Percentiles rank a stretch among this genome's conserved stretches.
These are phyloP conservation scores for Nasonia oneida DNA, from an alignment of 2,888 invertebrate species.

Conservation along the genomic window DNA sequence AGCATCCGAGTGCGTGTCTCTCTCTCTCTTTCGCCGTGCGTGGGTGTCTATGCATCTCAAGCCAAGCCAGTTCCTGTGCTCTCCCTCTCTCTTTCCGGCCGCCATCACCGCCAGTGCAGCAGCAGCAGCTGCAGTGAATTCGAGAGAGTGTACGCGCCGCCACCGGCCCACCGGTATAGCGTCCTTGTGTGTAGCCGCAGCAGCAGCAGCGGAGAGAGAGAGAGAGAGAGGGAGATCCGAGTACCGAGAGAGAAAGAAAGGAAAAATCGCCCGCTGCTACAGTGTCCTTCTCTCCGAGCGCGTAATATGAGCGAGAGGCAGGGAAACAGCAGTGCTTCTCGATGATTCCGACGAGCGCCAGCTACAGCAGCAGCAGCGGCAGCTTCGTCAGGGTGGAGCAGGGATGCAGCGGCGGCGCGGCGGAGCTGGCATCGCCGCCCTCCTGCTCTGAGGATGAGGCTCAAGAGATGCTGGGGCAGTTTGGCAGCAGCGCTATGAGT, in stretches of 20 bases:
- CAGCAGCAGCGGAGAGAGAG: not conserved
- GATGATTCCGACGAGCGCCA: conserved; percentile 43
- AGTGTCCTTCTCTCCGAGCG: not conserved
- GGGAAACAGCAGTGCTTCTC: conserved; percentile 14
- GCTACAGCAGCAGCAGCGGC: conserved; percentile 13
- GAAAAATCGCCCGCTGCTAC: not conserved
- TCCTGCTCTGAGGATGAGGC: conserved; percentile 51
- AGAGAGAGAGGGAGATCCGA: not conserved
- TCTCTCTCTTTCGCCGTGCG: not conserved
- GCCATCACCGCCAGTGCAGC: not conserved
- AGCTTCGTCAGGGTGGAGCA: not conserved
- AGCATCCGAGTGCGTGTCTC: not conserved
- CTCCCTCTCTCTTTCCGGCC: not conserved
- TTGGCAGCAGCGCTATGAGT: not conserved
- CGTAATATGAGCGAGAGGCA: not conserved
- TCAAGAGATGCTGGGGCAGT: not conserved
- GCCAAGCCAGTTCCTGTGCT: not conserved
- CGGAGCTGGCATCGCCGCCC: conserved; percentile 55
- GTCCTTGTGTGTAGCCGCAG: not conserved
- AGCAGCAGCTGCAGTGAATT: not conserved
- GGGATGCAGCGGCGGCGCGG: conserved; percentile 44
- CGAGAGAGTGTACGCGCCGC: not conserved
- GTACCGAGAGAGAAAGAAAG: not conserved
- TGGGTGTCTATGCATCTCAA: not conserved
- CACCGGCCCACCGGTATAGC: not conserved